Conservation (phyloP, 1,140 invertebrate species). For the Bombus sylvicola region DNA sequence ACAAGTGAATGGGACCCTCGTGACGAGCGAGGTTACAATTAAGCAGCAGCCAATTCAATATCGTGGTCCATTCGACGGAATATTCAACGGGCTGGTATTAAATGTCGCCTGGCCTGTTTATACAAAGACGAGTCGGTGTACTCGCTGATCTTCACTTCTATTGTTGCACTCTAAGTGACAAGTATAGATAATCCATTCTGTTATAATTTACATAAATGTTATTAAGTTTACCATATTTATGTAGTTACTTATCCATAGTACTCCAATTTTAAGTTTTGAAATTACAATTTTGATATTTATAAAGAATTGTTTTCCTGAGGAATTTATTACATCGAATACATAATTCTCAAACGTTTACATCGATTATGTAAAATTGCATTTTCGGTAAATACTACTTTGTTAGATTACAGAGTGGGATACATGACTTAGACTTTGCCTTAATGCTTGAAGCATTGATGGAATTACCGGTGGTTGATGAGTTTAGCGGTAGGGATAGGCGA, state of each 20-base stretch:
- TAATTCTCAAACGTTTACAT: background rate
- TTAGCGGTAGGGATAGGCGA: conserved; percentile 75
- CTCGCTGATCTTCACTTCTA: conserved; percentile 49
- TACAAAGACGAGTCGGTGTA: conserved; percentile 70
- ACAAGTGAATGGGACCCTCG: conserved; percentile 78
- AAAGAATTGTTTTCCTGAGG: no score
- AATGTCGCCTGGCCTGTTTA: conserved; percentile 76
- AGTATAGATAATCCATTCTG: background rate
- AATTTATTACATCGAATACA: background rate
- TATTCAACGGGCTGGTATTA: conserved; percentile 81
- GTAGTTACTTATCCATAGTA: background rate
- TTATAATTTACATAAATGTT: background rate
- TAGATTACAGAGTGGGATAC: conserved; percentile 57
- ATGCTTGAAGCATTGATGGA: conserved; percentile 78
- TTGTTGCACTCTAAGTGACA: background rate
- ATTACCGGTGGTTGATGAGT: conserved; percentile 78
- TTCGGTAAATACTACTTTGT: conserved; percentile 38
- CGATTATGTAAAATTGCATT: conserved; percentile 16
- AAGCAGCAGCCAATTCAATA: conserved; percentile 82
- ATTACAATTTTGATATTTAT: background rate
- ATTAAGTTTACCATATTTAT: background rate
- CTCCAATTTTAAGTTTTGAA: background rate
- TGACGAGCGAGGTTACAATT: conserved; percentile 80
- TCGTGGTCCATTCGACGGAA: conserved; percentile 79
- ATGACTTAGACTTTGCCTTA: conserved; percentile 65